Percentiles rank a stretch among this genome's conserved stretches.
Conservation (phyloP, 2,888 invertebrate species). For the Acronicta alni region DNA sequence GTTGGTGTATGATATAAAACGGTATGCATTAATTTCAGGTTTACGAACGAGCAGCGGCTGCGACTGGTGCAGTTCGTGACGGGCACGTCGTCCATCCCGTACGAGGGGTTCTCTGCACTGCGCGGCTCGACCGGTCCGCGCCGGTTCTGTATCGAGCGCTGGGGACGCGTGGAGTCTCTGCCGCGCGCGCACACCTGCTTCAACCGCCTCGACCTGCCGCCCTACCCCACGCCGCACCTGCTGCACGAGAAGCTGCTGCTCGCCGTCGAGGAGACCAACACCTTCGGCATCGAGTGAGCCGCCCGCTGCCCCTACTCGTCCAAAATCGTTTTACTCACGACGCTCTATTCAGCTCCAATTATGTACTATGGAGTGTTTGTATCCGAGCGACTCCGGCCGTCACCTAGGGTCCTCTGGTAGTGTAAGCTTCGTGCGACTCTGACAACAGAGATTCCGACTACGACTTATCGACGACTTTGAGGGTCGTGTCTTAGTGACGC, state of each 20-base stretch:
- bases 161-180: slow-evolving; percentile 98
- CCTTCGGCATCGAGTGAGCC: slow-evolving; percentile 97
- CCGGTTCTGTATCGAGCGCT: slow-evolving; percentile 98
- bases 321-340: slow-evolving; percentile 9
- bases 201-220: slow-evolving; percentile 98
- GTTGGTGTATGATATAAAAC: too few species aligned
- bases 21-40: slow-evolving; percentile 83
- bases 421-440: slow-evolving; percentile 23
- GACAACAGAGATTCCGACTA: slow-evolving; percentile 9
- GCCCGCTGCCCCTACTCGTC: not conserved
- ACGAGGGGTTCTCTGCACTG: slow-evolving; percentile 98
- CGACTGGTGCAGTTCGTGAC: slow-evolving; percentile 98
- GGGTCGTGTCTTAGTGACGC: slow-evolving; percentile 1
- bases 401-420: slow-evolving; percentile 16
- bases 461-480: slow-evolving; percentile 4
- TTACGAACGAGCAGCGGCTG: slow-evolving; percentile 98
- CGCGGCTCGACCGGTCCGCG: slow-evolving; percentile 98
- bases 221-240: slow-evolving; percentile 97
- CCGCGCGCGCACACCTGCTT: slow-evolving; percentile 99
- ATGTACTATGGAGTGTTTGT: slow-evolving; percentile 9
- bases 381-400: slow-evolving; percentile 5
- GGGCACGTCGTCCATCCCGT: slow-evolving; percentile 99
- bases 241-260: slow-evolving; percentile 97
- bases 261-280: slow-evolving; percentile 98
- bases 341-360: slow-evolving; percentile 16